Conservation (phyloP, 1,140 invertebrate species). For the Antheraea mylitta region DNA sequence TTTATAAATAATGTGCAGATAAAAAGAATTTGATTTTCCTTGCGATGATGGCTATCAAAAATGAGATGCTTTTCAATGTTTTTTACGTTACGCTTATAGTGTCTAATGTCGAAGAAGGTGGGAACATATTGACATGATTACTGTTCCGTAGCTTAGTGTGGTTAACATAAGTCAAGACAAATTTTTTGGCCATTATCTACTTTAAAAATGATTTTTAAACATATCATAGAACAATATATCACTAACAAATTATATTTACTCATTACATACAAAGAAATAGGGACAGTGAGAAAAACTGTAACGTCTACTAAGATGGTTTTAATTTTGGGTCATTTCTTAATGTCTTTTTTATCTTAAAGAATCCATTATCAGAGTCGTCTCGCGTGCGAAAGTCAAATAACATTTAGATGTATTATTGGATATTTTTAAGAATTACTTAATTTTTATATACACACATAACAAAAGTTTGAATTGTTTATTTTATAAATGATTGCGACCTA, state of each 20-base stretch:
- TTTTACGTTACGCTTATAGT: no score
- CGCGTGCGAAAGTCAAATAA: not conserved
- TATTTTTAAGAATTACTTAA: not conserved
- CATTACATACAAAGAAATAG: not conserved
- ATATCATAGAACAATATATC: not conserved
- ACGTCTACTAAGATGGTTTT: not conserved
- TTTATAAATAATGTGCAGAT: no score
- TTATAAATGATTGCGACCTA: constrained; percentile 33
- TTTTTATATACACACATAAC: not conserved
- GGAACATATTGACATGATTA: no score
- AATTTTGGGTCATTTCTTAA: constrained; percentile 5
- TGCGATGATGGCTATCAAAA: no score
- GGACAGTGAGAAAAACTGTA: constrained; percentile 1
- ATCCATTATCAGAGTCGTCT: not conserved
- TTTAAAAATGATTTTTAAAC: not conserved
- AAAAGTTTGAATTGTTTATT: constrained; percentile 13
- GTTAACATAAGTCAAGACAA: no score
- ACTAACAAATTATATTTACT: constrained; percentile 4
- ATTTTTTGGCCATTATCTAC: no score
- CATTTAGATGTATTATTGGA: not conserved
- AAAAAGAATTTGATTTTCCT: no score
- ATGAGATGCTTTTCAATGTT: no score
- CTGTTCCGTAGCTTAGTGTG: no score
- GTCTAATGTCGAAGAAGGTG: no score
- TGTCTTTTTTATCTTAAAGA: constrained; percentile 4